Conservation (phyloP, 2,888 invertebrate genomes). For the Pyrrhia umbra region DNA sequence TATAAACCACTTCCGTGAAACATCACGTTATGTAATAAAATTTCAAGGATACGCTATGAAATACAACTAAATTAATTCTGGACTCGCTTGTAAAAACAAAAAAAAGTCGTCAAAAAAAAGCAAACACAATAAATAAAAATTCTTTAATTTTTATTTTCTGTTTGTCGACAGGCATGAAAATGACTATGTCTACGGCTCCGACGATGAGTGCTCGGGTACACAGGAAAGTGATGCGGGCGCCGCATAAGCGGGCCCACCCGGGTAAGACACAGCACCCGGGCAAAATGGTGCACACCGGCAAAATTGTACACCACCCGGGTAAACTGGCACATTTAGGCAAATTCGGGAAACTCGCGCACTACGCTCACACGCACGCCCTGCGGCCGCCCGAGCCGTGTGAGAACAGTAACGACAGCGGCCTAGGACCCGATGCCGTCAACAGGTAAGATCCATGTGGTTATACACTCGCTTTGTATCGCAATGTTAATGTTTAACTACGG, state of each 20-base stretch:
- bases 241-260: conserved; percentile 90
- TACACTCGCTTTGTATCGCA: conserved; percentile 49
- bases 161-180: conserved; percentile 92
- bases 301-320: conserved; percentile 75
- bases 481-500: conserved; percentile 22
- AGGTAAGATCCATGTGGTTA: conserved; percentile 74
- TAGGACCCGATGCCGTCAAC: conserved; percentile 93
- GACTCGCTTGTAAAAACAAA: neutral
- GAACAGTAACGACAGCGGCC: conserved; percentile 97
- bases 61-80: neutral
- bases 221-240: conserved; percentile 92
- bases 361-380: conserved; percentile 86
- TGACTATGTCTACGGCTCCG: conserved; percentile 93
- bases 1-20: conserved; percentile 44
- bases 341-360: conserved; percentile 81
- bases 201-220: conserved; percentile 92
- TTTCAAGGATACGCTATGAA: conserved; percentile 26
- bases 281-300: conserved; percentile 82
- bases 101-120: conserved; percentile 7
- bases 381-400: conserved; percentile 92
- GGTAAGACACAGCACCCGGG: conserved; percentile 85
- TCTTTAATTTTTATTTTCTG: conserved; percentile 70
- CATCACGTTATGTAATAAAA: conserved; percentile 40
- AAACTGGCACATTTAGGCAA: conserved; percentile 79
- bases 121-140: conserved; percentile 56